phyloP scores from a whole-genome alignment of 2,113 vertebrate species.

The Cyanoramphus novaezelandiae region DNA sequence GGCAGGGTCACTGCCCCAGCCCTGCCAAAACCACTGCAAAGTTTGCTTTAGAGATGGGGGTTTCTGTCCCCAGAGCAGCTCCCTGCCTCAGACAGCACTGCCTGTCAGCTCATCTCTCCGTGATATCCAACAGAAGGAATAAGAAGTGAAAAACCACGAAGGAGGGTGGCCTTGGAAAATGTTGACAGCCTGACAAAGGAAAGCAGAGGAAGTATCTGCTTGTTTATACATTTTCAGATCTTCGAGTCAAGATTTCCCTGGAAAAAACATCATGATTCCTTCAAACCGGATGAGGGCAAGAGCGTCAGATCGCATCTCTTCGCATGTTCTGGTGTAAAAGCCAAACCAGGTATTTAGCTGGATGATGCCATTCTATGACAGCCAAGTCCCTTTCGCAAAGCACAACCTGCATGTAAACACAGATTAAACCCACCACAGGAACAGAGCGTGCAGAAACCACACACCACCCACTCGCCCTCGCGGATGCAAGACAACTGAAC shows the following conservation, averaged over 20 bases:
- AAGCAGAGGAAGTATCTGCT: neutral
- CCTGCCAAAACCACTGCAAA: neutral
- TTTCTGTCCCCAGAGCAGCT: neutral
- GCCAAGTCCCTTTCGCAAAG: neutral
- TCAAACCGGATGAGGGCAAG: neutral
- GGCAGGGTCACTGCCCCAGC: neutral
- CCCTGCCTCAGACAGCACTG: neutral
- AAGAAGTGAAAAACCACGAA: constrained; percentile 32
- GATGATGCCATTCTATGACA: neutral
- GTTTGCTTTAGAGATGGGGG: neutral
- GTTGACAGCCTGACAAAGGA: constrained; percentile 28
- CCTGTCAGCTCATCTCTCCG: constrained; percentile 13
- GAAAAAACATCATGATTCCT: constrained; percentile 31
- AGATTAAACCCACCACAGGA: neutral
- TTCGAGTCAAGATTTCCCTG: neutral
- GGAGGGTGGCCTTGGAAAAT: neutral
- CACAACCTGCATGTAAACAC: neutral
- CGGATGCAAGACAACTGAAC: constrained; percentile 21
- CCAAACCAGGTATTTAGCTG: neutral
- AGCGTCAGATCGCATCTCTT: constrained; percentile 7
- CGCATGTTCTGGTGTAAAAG: neutral
- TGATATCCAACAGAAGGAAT: neutral
- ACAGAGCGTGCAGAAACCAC: constrained; percentile 19
- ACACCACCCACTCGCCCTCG: constrained; percentile 12
- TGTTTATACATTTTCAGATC: constrained; percentile 14